Evolutionary conservation across 2,113 vertebrate genomes (phyloP), one percentile per base, ranked within the genome.

Genomic region (Strix uralensis): DNA sequence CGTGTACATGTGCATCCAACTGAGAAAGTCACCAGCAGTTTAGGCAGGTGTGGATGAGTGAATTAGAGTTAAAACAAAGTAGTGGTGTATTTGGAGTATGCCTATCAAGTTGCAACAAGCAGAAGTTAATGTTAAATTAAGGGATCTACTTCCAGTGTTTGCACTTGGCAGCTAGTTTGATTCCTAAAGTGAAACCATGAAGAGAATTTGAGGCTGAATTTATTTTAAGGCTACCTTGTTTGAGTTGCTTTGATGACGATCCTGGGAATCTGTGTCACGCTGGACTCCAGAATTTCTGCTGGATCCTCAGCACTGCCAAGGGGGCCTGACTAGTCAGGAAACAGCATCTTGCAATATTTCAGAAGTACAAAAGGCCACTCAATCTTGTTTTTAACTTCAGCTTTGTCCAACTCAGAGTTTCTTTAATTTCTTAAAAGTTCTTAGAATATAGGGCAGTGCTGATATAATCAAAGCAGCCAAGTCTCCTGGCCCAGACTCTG

Each of bases 41-140:
- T 72, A 69, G 93, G 92, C 88, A 98, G 96, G 89, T 95, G 96
- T 75, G 88, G 90, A 86, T 55, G 84, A 71, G 89, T 2, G 46
- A 97, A 86, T 93, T 81, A 87, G 88, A 77, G 86, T 14, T 34
- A 95, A 82, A 96, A 95, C 73, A 92, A 94, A 96, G 93, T 34
- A 70, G 25, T 40, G 61, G 88, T 95, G 96, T 85, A 42, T 52
- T 96, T 54, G 71, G 90, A 95, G 40, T 17, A 82, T 34, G 92
- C 63, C 94, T 86, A 81, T 96, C 97, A 93, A 95, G 97, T 86
- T 85, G 57, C 49, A 93, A 96, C 97, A 97, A 88, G 96, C 81
- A 80, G 11, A 75, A 81, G 57, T 63, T 77, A 77, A 91, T 40
- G 62, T 82, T 85, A 90, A 92, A 90, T 94, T 71, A 73, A 67